phyloP scores from a whole-genome alignment of 1,140 invertebrate species.

The Hyles vespertilio region DNA sequence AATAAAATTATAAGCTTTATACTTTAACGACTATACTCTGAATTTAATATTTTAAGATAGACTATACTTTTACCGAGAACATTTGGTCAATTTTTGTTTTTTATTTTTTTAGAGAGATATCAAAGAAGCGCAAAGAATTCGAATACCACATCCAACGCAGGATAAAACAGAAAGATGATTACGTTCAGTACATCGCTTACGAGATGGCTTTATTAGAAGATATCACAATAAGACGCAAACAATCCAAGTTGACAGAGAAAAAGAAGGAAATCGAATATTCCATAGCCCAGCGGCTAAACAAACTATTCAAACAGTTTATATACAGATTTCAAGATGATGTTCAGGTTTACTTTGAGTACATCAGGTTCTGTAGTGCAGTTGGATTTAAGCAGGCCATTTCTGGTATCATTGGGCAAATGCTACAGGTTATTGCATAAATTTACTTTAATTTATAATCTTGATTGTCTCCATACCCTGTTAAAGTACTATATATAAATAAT shows the following conservation, averaged over 20 bases:
- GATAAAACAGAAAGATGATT: constrained; percentile 83
- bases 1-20: neutral
- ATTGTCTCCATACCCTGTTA: neutral
- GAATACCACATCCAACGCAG: constrained; percentile 84
- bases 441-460: neutral
- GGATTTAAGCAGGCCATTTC: constrained; percentile 69
- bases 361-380: constrained; percentile 82
- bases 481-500: neutral
- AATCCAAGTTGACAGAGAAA: constrained; percentile 77
- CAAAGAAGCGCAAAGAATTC: constrained; percentile 81
- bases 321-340: constrained; percentile 80
- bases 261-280: constrained; percentile 80
- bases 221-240: constrained; percentile 76
- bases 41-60: no score
- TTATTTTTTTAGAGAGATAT: constrained; percentile 77
- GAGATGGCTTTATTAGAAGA: constrained; percentile 82
- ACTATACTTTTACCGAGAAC: no score
- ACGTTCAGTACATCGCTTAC: constrained; percentile 83
- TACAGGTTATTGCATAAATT: constrained; percentile 59
- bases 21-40: neutral
- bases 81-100: constrained; percentile 22
- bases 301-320: constrained; percentile 79
- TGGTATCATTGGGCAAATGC: constrained; percentile 63
- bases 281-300: constrained; percentile 80
- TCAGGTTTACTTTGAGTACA: constrained; percentile 83